A percentile compares a stretch with the other conserved stretches of the same genome.
Conservation (phyloP, 2,113 vertebrate species). For the Protobothrops flavoviridis region DNA sequence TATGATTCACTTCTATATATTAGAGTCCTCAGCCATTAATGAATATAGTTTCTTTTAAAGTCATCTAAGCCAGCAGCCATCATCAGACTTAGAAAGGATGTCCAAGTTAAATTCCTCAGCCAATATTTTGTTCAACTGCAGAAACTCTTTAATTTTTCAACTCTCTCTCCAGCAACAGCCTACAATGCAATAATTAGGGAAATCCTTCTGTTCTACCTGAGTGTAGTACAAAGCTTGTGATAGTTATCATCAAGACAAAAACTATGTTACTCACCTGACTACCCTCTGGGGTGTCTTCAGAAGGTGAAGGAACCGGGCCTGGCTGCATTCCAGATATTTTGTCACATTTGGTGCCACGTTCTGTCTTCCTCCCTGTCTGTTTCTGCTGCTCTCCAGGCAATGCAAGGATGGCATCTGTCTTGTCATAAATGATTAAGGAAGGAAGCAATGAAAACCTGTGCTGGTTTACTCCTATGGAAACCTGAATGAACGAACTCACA, state of each 20-base stretch:
- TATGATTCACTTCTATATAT: neutral
- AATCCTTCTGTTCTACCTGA: neutral
- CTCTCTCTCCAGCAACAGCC: neutral
- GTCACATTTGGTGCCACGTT: neutral
- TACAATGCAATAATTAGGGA: neutral
- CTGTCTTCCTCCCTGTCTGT: neutral
- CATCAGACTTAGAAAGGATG: neutral
- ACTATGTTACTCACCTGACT: neutral
- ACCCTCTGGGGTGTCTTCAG: neutral
- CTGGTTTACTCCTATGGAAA: neutral
- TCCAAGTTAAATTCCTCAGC: neutral
- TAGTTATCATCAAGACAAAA: neutral
- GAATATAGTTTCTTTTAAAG: neutral
- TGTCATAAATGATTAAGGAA: conserved; percentile 15
- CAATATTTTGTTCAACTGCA: neutral
- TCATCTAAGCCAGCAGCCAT: neutral
- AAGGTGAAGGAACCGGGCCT: neutral
- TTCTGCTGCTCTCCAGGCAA: neutral
- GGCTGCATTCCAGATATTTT: neutral
- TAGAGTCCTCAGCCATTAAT: neutral
- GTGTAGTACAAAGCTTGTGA: neutral
- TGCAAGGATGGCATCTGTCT: neutral
- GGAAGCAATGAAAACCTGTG: neutral
- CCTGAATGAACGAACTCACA: neutral
- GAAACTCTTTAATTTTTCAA: neutral